phyloP scores from a whole-genome alignment of 1,140 invertebrate species.

The Psix sp. region DNA sequence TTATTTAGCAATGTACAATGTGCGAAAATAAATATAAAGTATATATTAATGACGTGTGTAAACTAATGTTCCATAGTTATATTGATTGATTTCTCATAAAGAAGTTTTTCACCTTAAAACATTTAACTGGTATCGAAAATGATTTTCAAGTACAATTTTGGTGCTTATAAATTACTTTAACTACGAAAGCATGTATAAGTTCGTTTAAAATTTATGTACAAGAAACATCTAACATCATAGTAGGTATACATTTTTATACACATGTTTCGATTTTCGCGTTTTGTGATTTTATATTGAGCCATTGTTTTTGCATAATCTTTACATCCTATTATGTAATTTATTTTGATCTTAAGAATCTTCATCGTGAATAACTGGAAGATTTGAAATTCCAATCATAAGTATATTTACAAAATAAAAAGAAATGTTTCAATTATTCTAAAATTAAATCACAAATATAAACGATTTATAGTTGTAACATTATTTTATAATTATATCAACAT shows the following conservation, averaged over 20 bases:
- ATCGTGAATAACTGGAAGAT: slow-evolving; percentile 32
- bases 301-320: slow-evolving; percentile 51
- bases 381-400: too few relatives aligned
- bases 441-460: slow-evolving; percentile 36
- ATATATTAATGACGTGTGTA: too few relatives aligned
- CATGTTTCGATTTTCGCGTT: slow-evolving; percentile 62
- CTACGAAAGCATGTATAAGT: slow-evolving; percentile 47
- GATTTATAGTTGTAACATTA: slow-evolving; percentile 40
- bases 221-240: slow-evolving; percentile 74
- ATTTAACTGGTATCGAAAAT: too few relatives aligned
- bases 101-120: too few relatives aligned
- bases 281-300: slow-evolving; percentile 48
- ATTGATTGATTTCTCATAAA: too few relatives aligned
- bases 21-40: too few relatives aligned
- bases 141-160: too few relatives aligned
- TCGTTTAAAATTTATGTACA: slow-evolving; percentile 70
- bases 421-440: neutral
- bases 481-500: slow-evolving; percentile 48
- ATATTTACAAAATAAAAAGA: slow-evolving; percentile 4
- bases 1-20: too few relatives aligned
- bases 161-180: too few relatives aligned
- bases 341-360: slow-evolving; percentile 30
- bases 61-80: too few relatives aligned
- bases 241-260: slow-evolving; percentile 67
- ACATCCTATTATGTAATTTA: slow-evolving; percentile 55